Evolutionary conservation across 2,797 vertebrate genomes (phyloP), one percentile per base, ranked within the genome.

Genomic region (Pyrocephalus nanus): DNA sequence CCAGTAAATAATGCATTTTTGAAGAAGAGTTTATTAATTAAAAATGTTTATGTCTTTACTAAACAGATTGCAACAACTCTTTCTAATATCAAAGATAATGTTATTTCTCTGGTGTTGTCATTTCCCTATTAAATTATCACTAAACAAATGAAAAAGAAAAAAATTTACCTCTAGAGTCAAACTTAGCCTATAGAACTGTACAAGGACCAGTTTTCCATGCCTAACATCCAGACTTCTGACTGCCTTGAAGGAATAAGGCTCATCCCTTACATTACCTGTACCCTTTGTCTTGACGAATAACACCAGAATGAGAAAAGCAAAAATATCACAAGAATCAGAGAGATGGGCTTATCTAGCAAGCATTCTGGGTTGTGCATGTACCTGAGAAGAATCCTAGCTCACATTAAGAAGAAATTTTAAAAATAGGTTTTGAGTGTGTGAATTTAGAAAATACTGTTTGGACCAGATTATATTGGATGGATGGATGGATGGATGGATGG

Each of bases 21-120:
- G 90, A 96, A 96, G 92, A 96, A 96, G 74, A 84, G 76, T 96
- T 96, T 96, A 97, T 97, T 97, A 97, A 98, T 97, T 98, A 96
- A 96, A 97, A 96, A 97, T 97, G 93, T 97, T 92, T 94, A 84
- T 78, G 65, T 89, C 90, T 95, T 95, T 95, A 87, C 87, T 94
- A 88, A 94, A 81, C 23, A 79, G 75, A 95, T 71, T 82, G 67
- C 60, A 76, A 87, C 74, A 82, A 90, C 65, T 80, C 70, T 67
- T 94, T 53, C 27, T 85, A 90, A 90, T 71, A 95, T 43, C 51
- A 79, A 94, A 96, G 67, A 78, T 71, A 53, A n/a, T 92, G n/a
- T 69, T 92, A 51, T 71, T 93, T 93, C 69, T 90, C 58, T 77
- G 29, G 8, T 25, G 4, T 57, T 91, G 81, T 66, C 82, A 87